Base-by-base conservation (phyloP, 2,888 invertebrate species). In the Morinoia aosen region DNA sequence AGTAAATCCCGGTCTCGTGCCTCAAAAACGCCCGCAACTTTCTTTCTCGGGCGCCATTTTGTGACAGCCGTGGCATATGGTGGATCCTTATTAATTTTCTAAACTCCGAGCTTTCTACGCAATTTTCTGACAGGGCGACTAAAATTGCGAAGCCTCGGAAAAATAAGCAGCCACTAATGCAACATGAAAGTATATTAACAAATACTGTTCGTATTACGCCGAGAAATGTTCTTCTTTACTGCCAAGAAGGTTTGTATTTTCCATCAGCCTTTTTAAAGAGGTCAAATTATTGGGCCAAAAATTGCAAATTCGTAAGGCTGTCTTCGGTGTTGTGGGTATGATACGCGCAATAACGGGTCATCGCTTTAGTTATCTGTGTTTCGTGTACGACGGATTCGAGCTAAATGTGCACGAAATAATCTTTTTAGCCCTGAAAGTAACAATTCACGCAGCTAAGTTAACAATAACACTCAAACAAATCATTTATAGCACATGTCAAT, bases 1-100 rank as follows among this genome's bases (percentile, higher is more conserved):
- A 57, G 57, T 93, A 57, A 93, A 93, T 93, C 57, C 93, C 57
- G 48, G 57, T 93, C 56, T 57, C 48, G 93, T 90, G 56, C 11
- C 93, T 93, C 93, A 57, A 93, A 93, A 93, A 93, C 57, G 93
- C 57, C 61, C 48, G 48, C 90, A 57, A 93, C 93, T 93, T 93
- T 93, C 93, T 93, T 93, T 48, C n/a, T 93, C 12, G 57, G n/a
- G 58, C 57, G 93, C 56, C 90, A 90, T 48, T 90, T 90, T 90
- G 40, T 48, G 90, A 90, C 90, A 90, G 90, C 48, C 57, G 93
- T 57, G n/a, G 48, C 93, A 93, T 93, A 93, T 93, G 93, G 93
- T 33, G 57, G 93, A 93, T 56, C 93, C 39, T 90, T 90, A 90
- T 90, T 90, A 90, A 90, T 39, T 90, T 90, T 90, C 40, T 90